phyloP scores from a whole-genome alignment of 2,113 vertebrate genomes.

The Bujurquina vittata region DNA sequence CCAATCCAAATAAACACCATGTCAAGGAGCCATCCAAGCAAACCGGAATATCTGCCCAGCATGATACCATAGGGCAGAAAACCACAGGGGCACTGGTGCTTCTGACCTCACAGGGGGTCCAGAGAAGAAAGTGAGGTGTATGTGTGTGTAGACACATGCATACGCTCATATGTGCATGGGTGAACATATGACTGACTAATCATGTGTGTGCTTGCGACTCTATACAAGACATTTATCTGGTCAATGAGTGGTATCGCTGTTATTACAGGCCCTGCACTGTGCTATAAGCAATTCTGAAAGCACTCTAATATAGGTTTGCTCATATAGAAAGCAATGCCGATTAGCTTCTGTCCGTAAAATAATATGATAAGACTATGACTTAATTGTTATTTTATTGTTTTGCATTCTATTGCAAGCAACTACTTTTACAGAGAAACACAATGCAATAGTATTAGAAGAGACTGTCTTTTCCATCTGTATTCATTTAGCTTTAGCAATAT shows the following conservation, averaged over 20 bases:
- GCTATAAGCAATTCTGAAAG: slow-evolving; percentile 45
- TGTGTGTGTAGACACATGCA: slow-evolving; percentile 47
- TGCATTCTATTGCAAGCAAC: neutral
- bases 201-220: slow-evolving; percentile 67
- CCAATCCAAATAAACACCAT: slow-evolving; percentile 86
- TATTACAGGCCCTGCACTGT: slow-evolving; percentile 49
- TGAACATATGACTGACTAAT: slow-evolving; percentile 69
- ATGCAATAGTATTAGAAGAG: neutral
- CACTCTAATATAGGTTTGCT: slow-evolving; percentile 41
- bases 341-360: slow-evolving; percentile 25
- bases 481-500: neutral
- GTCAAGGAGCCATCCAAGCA: slow-evolving; percentile 82
- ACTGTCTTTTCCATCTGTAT: neutral
- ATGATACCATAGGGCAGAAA: slow-evolving; percentile 72
- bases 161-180: slow-evolving; percentile 60
- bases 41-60: slow-evolving; percentile 83
- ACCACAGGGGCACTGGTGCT: slow-evolving; percentile 71
- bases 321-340: slow-evolving; percentile 12
- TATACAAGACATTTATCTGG: slow-evolving; percentile 70
- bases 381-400: neutral
- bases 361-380: slow-evolving; percentile 10
- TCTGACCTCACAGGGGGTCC: slow-evolving; percentile 66
- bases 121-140: slow-evolving; percentile 40
- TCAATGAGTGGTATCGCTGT: slow-evolving; percentile 67
- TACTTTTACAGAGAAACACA: neutral